Evolutionary conservation across 2,113 vertebrate genomes (phyloP).

Genomic region (Psettodes erumei): DNA sequence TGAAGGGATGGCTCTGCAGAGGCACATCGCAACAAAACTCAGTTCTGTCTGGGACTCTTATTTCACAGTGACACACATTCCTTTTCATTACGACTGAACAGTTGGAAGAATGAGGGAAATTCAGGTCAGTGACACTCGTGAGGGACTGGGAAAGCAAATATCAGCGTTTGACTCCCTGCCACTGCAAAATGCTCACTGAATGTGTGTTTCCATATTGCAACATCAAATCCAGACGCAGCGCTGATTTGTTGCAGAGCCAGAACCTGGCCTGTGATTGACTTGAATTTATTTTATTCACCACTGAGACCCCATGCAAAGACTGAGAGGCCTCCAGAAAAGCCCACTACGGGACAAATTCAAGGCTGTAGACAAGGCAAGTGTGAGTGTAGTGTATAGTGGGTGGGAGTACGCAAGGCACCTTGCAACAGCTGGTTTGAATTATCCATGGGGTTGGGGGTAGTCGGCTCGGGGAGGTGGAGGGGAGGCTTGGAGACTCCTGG

Average conservation of each 20-base stretch:
- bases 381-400: conserved; percentile 63
- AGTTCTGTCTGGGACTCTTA: conserved; percentile 39
- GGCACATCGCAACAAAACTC: conserved; percentile 48
- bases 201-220: conserved; percentile 49
- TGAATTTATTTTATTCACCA: conserved; percentile 67
- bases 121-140: conserved; percentile 49
- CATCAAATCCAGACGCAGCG: conserved; percentile 59
- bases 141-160: conserved; percentile 27
- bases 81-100: conserved; percentile 56
- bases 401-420: conserved; percentile 80
- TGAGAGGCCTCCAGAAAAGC: conserved; percentile 52
- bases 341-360: conserved; percentile 50
- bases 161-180: conserved; percentile 30
- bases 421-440: conserved; percentile 86
- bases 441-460: conserved; percentile 72
- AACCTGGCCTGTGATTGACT: conserved; percentile 67
- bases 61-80: conserved; percentile 74
- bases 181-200: conserved; percentile 17
- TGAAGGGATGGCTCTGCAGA: conserved; percentile 59
- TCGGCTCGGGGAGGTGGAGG: conserved; percentile 50
- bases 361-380: conserved; percentile 74
- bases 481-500: conserved; percentile 80
- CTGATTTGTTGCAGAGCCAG: conserved; percentile 62
- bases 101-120: conserved; percentile 57
- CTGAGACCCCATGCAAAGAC: conserved; percentile 72